Evolutionary conservation across 2,797 vertebrate genomes (phyloP).

Genomic region (Taeniopygia guttata): DNA sequence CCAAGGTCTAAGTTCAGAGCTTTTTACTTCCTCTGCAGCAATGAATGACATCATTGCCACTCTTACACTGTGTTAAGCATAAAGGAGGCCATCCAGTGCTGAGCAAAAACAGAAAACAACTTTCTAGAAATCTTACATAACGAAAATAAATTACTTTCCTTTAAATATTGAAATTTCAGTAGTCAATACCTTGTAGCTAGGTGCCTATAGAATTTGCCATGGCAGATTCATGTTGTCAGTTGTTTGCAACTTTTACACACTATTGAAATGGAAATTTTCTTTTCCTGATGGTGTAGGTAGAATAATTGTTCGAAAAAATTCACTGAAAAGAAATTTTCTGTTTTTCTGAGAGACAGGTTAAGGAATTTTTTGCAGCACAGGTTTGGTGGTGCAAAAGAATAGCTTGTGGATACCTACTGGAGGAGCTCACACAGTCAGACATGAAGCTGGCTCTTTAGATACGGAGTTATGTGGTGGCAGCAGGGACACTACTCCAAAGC

Average conservation of each 20-base stretch:
- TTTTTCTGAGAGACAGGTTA: not conserved
- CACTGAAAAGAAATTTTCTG: not conserved
- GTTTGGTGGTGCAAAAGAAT: not conserved
- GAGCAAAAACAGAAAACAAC: not conserved
- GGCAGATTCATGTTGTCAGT: not conserved
- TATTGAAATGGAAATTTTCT: not conserved
- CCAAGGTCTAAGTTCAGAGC: slow-evolving; percentile 14
- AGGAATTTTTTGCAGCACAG: not conserved
- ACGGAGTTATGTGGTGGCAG: not conserved
- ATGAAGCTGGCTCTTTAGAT: not conserved
- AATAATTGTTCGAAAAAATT: not conserved
- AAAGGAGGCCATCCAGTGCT: not conserved
- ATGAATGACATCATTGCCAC: slow-evolving; percentile 30
- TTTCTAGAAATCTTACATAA: not conserved
- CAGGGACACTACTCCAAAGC: not conserved
- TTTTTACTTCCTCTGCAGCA: slow-evolving; percentile 39
- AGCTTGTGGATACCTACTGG: not conserved
- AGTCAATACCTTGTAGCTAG: not conserved
- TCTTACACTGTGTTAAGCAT: not conserved
- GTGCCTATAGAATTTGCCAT: not conserved
- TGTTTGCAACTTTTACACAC: not conserved
- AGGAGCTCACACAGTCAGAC: not conserved
- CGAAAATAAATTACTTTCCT: not conserved
- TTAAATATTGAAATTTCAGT: not conserved
- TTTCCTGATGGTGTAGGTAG: not conserved